A percentile compares a stretch with the other conserved stretches of the same genome.
Evolutionary conservation across 30 jellyfish, hydroid and myxozoan genomes (phyloP).

Genomic region (Aurelia coerulea): DNA sequence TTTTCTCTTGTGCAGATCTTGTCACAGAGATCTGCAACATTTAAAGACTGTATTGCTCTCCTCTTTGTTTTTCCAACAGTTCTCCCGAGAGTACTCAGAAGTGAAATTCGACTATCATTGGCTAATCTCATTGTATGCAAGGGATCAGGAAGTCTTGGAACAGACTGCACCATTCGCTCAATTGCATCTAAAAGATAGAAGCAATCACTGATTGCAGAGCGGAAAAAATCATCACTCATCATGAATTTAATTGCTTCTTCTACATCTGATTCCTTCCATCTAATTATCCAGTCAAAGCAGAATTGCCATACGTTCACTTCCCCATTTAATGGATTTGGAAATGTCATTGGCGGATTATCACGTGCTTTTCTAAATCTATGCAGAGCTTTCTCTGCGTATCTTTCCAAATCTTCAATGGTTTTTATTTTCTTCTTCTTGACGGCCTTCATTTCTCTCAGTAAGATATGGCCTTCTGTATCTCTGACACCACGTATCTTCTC

Average conservation of each 20-base stretch:
- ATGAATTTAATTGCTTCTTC: conserved; percentile 42
- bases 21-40: conserved; percentile 18
- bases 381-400: conserved; percentile 35
- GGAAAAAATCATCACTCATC: conserved; percentile 31
- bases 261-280: conserved; percentile 21
- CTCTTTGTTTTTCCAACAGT: conserved; percentile 28
- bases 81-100: conserved; percentile 23
- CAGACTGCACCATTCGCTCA: conserved; percentile 57
- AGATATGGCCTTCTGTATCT: conserved; percentile 55
- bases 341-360: conserved; percentile 55
- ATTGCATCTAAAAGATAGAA: conserved; percentile 43
- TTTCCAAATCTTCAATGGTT: conserved; percentile 21
- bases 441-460: conserved; percentile 40
- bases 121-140: conserved; percentile 34
- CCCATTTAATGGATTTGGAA: conserved; percentile 59
- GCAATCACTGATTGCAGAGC: conserved; percentile 47
- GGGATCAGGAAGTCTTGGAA: conserved; percentile 39
- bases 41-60: not conserved
- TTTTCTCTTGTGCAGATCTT: conserved; percentile 1
- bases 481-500: conserved; percentile 51
- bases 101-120: conserved; percentile 38
- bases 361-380: conserved; percentile 43
- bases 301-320: conserved; percentile 67
- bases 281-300: conserved; percentile 60
- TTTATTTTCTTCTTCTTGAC: not conserved